These are phyloP conservation scores for Oligia strigilis DNA, from an alignment of 2,888 invertebrate species.

Conservation along the genomic window DNA sequence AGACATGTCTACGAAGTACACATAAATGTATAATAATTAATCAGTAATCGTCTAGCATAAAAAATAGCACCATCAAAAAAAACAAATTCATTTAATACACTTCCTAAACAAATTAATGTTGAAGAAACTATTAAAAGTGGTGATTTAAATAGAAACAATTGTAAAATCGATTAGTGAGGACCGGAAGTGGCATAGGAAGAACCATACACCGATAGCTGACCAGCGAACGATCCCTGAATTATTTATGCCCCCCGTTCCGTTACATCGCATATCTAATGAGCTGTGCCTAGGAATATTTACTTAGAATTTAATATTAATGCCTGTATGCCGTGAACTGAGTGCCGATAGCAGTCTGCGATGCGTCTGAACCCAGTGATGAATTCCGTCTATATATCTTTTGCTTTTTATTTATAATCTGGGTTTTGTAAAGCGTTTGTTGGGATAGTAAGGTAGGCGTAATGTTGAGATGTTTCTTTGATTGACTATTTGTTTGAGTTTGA, in stretches of 20 bases:
- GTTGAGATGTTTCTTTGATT: constrained; percentile 48
- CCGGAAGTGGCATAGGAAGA: constrained; percentile 77
- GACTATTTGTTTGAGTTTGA: constrained; percentile 43
- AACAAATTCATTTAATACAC: constrained; percentile 50
- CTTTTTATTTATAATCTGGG: constrained; percentile 63
- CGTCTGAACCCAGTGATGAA: constrained; percentile 59
- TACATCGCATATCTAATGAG: constrained; percentile 87
- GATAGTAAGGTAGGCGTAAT: constrained; percentile 35
- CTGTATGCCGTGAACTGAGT: constrained; percentile 61
- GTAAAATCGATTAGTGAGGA: constrained; percentile 74
- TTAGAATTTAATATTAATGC: constrained; percentile 74
- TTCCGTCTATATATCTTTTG: constrained; percentile 59
- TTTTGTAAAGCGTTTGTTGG: constrained; percentile 47
- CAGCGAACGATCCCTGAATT: constrained; percentile 77
- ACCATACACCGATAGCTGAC: constrained; percentile 71
- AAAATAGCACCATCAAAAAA: constrained; percentile 40
- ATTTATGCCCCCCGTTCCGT: constrained; percentile 86
- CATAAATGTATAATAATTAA: constrained; percentile 55
- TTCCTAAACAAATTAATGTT: constrained; percentile 64
- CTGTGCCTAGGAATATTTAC: constrained; percentile 70
- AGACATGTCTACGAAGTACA: constrained; percentile 32
- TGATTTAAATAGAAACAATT: constrained; percentile 69
- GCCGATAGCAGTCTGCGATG: constrained; percentile 65
- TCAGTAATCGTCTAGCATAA: constrained; percentile 31
- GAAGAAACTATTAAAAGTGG: constrained; percentile 57